Base-by-base conservation (phyloP, 2,113 vertebrate genomes). In the Calyptomena viridis region DNA sequence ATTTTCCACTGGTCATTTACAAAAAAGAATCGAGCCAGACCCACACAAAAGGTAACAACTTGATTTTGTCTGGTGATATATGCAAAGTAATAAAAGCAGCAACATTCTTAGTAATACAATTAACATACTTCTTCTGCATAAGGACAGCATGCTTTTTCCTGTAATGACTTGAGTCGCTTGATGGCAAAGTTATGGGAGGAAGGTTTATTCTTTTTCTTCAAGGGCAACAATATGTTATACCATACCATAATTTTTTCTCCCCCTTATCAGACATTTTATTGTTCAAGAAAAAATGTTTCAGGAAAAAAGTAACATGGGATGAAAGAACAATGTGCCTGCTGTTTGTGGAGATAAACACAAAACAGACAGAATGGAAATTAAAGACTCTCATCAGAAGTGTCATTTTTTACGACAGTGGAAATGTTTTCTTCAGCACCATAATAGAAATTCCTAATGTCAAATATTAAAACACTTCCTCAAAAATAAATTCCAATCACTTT, bases 311-410 rank as follows among this genome's bases (percentile, higher is more conserved):
- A 63, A 17, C 67, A 62, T 35, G 25, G 77, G 53, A 55, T 81
- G 87, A 78, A 78, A 79, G 96, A 92, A 60, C 27, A 73, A 74
- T 37, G 42, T 80, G 80, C 74, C 62, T 92, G 86, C 84, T 81
- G 81, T 85, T 94, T 40, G 50, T 68, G 72, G 71, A 92, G 96
- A 88, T 92, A 94, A 94, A 91, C 68, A 84, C 53, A 49, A 63
- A 53, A 7, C 63, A 82, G 60, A 46, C 82, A 93, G 75, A 84
- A 90, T 84, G 75, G 90, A 84, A 95, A 89, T 94, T 87, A 92
- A 89, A 81, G 52, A 25, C 69, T 89, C 59, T 84, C 94, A 73
- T 76, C 83, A 78, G 42, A 87, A 89, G 40, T 76, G 80, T 47
- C 49, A 47, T 68, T 89, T 93, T 90, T 95, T 81, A 78, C 6